Evolutionary conservation across 2,797 vertebrate genomes (phyloP).

Genomic region (Delichon dasypus): DNA sequence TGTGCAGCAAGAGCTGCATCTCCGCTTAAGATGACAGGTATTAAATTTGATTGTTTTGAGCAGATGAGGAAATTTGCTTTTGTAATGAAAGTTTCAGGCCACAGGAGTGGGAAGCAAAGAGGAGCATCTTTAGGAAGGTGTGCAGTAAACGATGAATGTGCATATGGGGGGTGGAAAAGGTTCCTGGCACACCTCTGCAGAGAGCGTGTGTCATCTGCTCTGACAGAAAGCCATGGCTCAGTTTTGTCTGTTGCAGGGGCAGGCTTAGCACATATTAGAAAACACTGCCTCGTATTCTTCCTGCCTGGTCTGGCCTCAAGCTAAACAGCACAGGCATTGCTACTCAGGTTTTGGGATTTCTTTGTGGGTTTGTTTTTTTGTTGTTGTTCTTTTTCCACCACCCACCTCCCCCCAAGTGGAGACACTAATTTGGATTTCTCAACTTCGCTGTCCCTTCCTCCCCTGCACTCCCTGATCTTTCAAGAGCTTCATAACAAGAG

Average conservation of each 20-base stretch:
- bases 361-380: neutral
- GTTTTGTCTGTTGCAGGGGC: neutral
- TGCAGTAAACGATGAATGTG: neutral
- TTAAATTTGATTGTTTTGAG: neutral
- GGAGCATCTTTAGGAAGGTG: neutral
- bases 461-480: neutral
- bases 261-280: neutral
- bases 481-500: neutral
- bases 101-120: neutral
- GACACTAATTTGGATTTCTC: neutral
- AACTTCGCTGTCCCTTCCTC: neutral
- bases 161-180: neutral
- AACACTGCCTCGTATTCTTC: neutral
- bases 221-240: neutral
- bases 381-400: neutral
- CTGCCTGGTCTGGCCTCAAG: neutral
- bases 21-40: neutral
- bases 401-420: accelerated
- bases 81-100: neutral
- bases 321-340: neutral
- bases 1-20: neutral
- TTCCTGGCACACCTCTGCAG: neutral
- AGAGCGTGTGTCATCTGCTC: neutral
- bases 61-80: slow-evolving; percentile 7
- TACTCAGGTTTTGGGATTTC: neutral